Base-by-base conservation (phyloP, 2,888 invertebrate genomes). In the Eudasyphora cyanicolor region DNA sequence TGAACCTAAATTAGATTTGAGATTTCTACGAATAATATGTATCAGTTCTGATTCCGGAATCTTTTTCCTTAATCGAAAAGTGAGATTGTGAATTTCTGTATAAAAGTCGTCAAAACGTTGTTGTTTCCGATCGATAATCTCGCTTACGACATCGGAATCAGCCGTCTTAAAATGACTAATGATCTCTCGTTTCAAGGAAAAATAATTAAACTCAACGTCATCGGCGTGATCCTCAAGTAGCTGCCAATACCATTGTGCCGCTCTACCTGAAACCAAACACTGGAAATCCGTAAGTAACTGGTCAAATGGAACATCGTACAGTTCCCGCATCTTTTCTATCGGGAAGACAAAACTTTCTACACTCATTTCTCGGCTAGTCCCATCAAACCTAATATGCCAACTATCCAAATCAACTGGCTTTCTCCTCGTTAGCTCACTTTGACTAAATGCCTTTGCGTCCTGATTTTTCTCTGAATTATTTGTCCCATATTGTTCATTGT, bases 271-370 rank as follows among this genome's bases (percentile, higher is more conserved):
- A 21, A 80, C 75, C 21, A 80, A 27, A 17, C 70, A 70, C 8
- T 27, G 76, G 19, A 80, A 80, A 21, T 80, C 76, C 24, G 49
- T 70, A 45, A 70, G 76, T 5, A 80, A 24, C 35, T 82, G 77
- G 3, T 71, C 0, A 12, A 49, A 70, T 4, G 77, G 7, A 2
- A 77, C 69, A 27, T 74, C 27, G 21, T 74, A 67, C 12, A 8
- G 51, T 19, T 51, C 21, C 5, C 51, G 17, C 51, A 51, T 51
- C 19, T 51, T 51, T 19, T 51, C 51, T 6, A 51, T 51, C 19
- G 19, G 51, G n/a, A 51, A 51, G 5, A 51, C 10, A 19, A 51
- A 51, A 42, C 60, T 62, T 29, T 62, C 19, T 42, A 62, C 27
- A 24, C 19, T 62, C 7, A 62, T 29, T 19, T 62, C 54, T 12